phyloP scores from a whole-genome alignment of 2,113 vertebrate species.

The Varanus komodoensis region DNA sequence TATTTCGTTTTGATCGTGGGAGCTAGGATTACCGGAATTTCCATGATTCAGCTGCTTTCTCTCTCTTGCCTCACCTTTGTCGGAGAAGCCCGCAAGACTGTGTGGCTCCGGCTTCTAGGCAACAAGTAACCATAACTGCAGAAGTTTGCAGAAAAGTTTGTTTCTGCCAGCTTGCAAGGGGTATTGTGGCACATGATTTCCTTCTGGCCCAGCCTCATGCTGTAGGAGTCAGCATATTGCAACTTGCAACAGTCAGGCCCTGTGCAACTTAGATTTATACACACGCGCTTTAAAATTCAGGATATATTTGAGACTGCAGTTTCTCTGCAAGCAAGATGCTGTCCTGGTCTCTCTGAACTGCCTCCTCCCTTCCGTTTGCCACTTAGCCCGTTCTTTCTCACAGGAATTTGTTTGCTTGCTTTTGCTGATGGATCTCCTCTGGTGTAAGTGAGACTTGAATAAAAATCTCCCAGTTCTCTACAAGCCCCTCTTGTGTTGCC shows the following conservation, averaged over 20 bases:
- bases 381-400: background rate
- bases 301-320: background rate
- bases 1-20: background rate
- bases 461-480: too few relatives aligned
- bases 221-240: background rate
- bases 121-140: background rate
- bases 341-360: background rate
- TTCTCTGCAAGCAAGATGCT: background rate
- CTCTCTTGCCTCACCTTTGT: background rate
- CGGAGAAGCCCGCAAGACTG: background rate
- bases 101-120: too few relatives aligned
- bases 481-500: background rate
- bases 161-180: background rate
- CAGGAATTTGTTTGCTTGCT: background rate
- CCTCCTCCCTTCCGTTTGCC: background rate
- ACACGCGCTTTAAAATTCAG: background rate
- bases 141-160: background rate
- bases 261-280: background rate
- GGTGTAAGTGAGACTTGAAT: background rate
- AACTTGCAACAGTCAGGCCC: background rate
- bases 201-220: background rate
- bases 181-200: background rate
- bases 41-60: background rate
- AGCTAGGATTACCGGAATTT: background rate
- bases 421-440: background rate